These are phyloP conservation scores for Drosophila sechellia DNA, from an alignment of 1,140 invertebrate genomes.

Conservation along the genomic window DNA sequence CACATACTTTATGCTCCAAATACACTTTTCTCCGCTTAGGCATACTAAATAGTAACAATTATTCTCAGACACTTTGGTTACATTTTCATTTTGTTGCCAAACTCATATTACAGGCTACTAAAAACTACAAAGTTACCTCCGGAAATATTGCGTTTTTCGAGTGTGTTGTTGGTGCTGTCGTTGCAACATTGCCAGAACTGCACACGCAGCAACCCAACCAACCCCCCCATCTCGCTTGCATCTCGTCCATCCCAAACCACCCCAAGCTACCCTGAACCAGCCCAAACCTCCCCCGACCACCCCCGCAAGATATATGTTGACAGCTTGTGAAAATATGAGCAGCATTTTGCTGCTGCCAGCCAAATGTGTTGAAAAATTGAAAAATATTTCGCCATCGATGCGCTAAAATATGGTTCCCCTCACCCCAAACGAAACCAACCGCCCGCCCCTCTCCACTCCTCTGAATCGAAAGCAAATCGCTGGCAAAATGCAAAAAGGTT, in stretches of 20 bases:
- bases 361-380: constrained; percentile 83
- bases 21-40: not conserved
- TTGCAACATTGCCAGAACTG: constrained; percentile 73
- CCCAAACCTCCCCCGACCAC: not conserved
- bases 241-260: no score
- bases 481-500: constrained; percentile 57
- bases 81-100: constrained; percentile 18
- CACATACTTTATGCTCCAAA: not conserved
- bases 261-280: not conserved
- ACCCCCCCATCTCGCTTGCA: not conserved
- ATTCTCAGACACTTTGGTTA: not conserved
- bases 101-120: constrained; percentile 24
- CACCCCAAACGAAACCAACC: constrained; percentile 1
- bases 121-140: constrained; percentile 38
- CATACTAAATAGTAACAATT: constrained; percentile 17
- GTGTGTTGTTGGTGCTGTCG: constrained; percentile 25
- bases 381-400: constrained; percentile 81
- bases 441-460: not conserved
- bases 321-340: constrained; percentile 80
- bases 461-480: constrained; percentile 61
- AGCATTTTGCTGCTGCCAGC: constrained; percentile 79
- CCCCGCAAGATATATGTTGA: constrained; percentile 75
- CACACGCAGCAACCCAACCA: constrained; percentile 56
- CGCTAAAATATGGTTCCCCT: constrained; percentile 74
- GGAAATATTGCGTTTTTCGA: constrained; percentile 25